Evolutionary conservation across 1,140 invertebrate genomes (phyloP), one percentile per base, ranked within the genome.

Genomic region (Ceratina japonica): DNA sequence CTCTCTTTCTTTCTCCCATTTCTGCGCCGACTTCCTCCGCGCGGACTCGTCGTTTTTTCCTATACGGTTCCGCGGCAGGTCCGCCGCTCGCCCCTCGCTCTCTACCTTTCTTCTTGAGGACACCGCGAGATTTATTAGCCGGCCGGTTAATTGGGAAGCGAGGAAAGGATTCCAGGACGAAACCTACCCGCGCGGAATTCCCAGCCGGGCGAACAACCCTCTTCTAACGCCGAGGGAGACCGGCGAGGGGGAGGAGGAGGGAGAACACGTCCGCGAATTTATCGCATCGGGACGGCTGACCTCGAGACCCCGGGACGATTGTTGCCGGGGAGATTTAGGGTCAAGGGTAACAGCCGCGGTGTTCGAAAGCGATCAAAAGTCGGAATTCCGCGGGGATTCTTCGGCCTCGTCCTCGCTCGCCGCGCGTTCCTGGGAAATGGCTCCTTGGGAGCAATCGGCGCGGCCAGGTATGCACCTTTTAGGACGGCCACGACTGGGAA

Each of bases 101-200:
- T 75, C 82, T 66, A 61, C 56, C 59, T 65, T 75, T 78, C 79
- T 27, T 20, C 24, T 27, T 66, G 83, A 54, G 65, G 77, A 83
- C 84, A 61, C 70, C 70, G 80, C 56, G 71, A 86, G 85, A 86
- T 86, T 86, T 86, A 86, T 86, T 86, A 86, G 84, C 85, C 69
- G 54, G 49, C 70, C 73, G 63, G 84, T 74, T 86, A 85, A 86
- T 85, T 86, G 83, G 85, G 81, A 86, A 81, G 76, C 84, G 83
- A 76, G 76, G 75, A 51, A 73, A 54, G 80, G 84, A 86, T 86
- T 85, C 81, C 84, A 80, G 85, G 80, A 85, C 83, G 84, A 64
- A 83, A 75, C 70, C 70, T 86, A 79, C 81, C 84, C 73, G 59
- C 78, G 68, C 56, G 82, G 83, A 78, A 85, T 84, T 76, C 66